Percentiles rank a stretch among this genome's conserved stretches.
phyloP scores from a whole-genome alignment of 2,113 vertebrate genomes.

The Chaetodon auriga region DNA sequence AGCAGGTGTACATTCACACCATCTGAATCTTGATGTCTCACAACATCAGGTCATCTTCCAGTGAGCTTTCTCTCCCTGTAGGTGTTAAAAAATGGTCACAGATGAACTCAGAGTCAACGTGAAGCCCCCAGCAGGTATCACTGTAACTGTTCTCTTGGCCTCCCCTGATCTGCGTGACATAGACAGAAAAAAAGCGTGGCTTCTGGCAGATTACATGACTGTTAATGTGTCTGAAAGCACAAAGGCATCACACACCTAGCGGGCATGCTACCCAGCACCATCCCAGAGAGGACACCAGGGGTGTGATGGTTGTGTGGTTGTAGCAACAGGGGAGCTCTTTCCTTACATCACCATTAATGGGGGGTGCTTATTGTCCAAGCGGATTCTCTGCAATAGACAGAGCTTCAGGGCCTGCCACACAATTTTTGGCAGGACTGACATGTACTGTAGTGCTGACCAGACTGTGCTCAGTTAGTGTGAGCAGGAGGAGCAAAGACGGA shows the following conservation, averaged over 20 bases:
- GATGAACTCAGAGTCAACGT: slow-evolving; percentile 9
- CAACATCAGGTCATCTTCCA: neutral
- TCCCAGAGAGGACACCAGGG: neutral
- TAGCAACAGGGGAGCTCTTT: slow-evolving; percentile 6
- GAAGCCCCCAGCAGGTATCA: neutral
- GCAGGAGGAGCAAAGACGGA: slow-evolving; percentile 44
- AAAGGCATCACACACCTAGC: slow-evolving; percentile 27
- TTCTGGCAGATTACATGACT: slow-evolving; percentile 32
- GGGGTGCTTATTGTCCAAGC: neutral
- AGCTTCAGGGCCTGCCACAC: slow-evolving; percentile 2
- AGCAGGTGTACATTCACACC: neutral
- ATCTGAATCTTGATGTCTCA: neutral
- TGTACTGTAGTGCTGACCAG: slow-evolving; percentile 14
- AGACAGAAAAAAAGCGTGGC: slow-evolving; percentile 27
- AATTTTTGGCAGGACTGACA: slow-evolving; percentile 15
- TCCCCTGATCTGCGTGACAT: slow-evolving; percentile 22
- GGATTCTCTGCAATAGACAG: slow-evolving; percentile 15
- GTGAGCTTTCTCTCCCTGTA: neutral
- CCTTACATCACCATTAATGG: neutral
- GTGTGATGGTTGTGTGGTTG: neutral
- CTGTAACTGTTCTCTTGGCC: slow-evolving; percentile 1
- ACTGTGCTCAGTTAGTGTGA: slow-evolving; percentile 18
- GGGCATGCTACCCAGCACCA: neutral
- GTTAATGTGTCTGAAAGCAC: slow-evolving; percentile 15
- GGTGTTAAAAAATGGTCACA: neutral